Evolutionary conservation across 2,888 invertebrate genomes (phyloP).

Genomic region (Suillia variegata): DNA sequence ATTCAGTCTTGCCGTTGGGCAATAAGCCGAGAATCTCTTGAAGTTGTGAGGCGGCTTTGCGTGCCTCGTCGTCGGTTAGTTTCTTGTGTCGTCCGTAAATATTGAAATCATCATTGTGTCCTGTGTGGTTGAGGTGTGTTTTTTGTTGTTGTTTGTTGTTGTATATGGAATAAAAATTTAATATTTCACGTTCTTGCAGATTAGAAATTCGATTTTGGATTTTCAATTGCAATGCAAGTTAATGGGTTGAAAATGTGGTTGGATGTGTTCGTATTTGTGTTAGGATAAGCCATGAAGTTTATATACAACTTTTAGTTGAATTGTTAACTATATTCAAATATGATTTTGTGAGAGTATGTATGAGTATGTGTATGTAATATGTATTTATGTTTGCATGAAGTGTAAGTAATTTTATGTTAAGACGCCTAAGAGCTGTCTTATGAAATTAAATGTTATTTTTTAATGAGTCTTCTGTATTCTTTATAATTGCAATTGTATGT

Average conservation of each 20-base stretch:
- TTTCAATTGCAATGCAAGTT: neutral
- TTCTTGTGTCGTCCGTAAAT: conserved; percentile 56
- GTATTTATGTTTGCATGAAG: too few species aligned
- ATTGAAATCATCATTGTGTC: conserved; percentile 52
- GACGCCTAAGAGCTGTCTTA: too few species aligned
- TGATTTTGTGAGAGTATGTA: neutral
- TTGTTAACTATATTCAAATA: neutral
- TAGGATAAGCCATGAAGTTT: neutral
- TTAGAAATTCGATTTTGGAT: too few species aligned
- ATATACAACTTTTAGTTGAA: neutral
- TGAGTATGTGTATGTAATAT: conserved; percentile 7
- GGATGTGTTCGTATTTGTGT: conserved; percentile 9
- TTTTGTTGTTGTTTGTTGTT: conserved; percentile 14
- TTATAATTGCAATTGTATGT: too few species aligned
- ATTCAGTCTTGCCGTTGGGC: conserved; percentile 55
- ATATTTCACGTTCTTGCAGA: neutral
- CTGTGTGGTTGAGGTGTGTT: conserved; percentile 20
- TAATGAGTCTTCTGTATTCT: too few species aligned
- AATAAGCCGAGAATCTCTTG: conserved; percentile 56
- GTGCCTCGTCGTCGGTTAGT: conserved; percentile 53
- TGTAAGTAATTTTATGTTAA: too few species aligned
- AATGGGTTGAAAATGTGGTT: neutral
- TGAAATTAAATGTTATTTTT: too few species aligned
- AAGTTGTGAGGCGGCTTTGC: conserved; percentile 53
- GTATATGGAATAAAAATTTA: conserved; percentile 43